Conservation (phyloP, 1,140 invertebrate genomes). For the Ceratitis capitata region DNA sequence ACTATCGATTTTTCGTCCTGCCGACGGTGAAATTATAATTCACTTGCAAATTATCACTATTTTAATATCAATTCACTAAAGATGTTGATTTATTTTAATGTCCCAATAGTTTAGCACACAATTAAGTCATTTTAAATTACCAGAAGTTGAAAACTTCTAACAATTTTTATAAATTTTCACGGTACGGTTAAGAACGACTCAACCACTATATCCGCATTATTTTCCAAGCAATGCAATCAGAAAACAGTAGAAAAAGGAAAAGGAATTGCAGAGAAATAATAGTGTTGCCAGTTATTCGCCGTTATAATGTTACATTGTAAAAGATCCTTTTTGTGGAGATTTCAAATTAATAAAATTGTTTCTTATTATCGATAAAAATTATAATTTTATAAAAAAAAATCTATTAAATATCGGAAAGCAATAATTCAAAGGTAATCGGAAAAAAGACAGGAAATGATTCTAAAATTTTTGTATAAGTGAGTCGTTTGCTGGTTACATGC, state of each 20-base stretch:
- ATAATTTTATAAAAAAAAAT: too few species aligned
- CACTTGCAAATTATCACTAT: background rate
- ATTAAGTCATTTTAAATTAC: background rate
- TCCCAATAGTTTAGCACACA: background rate
- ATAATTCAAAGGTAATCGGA: too few species aligned
- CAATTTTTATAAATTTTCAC: background rate
- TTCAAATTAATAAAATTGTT: too few species aligned
- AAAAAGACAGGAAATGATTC: too few species aligned
- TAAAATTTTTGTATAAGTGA: too few species aligned
- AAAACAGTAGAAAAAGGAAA: background rate
- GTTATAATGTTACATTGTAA: background rate
- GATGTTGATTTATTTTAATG: background rate
- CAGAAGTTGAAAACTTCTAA: background rate
- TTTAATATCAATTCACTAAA: background rate
- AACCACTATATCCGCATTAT: background rate
- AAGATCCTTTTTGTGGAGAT: background rate
- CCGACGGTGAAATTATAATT: background rate
- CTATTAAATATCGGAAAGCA: too few species aligned
- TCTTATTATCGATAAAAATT: too few species aligned
- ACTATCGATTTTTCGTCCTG: slow-evolving; percentile 39
- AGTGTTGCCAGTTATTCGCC: background rate
- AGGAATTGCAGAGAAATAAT: background rate
- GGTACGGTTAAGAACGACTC: background rate
- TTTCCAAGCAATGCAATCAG: background rate
- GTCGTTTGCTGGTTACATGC: too few species aligned